These are phyloP conservation scores for Narcine bancroftii DNA, from an alignment of 2,113 vertebrate species.

Conservation along the genomic window DNA sequence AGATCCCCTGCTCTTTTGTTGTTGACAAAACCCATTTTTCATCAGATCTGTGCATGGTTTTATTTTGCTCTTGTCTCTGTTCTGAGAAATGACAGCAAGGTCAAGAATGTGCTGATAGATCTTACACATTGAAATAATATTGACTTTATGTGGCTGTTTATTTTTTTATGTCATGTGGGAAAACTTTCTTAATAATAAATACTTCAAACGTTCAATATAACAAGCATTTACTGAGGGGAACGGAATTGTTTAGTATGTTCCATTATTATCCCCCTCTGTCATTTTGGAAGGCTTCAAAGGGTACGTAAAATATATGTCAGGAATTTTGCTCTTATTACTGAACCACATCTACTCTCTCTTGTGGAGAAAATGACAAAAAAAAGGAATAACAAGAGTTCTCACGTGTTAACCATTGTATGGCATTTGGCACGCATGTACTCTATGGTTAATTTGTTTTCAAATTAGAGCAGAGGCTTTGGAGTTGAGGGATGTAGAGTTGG, in stretches of 20 bases:
- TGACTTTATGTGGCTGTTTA: constrained; percentile 14
- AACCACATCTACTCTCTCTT: background rate
- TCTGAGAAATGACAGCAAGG: constrained; percentile 27
- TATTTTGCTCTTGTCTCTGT: constrained; percentile 23
- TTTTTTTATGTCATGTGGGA: background rate
- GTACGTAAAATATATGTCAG: background rate
- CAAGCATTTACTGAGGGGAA: background rate
- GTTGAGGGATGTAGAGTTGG: background rate
- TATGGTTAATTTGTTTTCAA: background rate
- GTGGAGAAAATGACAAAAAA: background rate
- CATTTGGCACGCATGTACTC: background rate
- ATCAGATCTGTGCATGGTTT: background rate
- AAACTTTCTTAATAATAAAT: constrained; percentile 1
- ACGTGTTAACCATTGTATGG: background rate
- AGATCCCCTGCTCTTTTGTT: constrained; percentile 15
- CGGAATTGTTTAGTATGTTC: background rate
- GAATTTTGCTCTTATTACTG: background rate
- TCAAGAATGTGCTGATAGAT: constrained; percentile 27
- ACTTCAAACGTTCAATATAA: background rate
- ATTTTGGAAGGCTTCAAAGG: background rate
- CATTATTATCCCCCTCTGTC: background rate
- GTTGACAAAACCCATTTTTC: constrained; percentile 32
- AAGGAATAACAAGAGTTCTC: background rate
- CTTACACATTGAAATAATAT: constrained; percentile 24
- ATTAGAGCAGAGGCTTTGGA: background rate